Percentiles rank a stretch among this genome's conserved stretches.
Evolutionary conservation across 2,797 vertebrate species (phyloP).

Genomic region (Notamacropus eugenii): DNA sequence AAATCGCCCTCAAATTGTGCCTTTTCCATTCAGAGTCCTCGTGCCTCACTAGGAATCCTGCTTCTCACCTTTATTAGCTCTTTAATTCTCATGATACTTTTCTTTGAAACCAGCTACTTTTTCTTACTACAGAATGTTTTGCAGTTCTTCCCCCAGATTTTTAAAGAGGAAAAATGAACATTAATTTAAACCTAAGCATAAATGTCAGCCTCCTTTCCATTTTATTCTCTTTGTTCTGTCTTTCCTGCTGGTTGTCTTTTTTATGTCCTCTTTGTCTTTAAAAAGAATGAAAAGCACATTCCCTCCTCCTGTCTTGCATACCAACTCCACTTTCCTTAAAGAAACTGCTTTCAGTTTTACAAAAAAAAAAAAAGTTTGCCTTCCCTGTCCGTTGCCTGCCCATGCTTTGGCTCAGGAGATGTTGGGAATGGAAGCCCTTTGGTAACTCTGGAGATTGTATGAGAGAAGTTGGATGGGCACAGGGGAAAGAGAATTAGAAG

Average conservation of each 20-base stretch:
- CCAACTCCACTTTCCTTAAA: background rate
- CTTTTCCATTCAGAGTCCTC: background rate
- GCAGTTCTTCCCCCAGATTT: background rate
- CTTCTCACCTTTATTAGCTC: background rate
- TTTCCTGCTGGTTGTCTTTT: background rate
- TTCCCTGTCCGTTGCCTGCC: background rate
- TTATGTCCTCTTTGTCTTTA: background rate
- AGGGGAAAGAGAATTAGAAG: background rate
- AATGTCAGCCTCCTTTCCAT: background rate
- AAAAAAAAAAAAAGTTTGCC: background rate
- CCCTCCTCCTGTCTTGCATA: background rate
- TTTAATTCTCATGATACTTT: constrained; percentile 13
- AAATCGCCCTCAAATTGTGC: background rate
- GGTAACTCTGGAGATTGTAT: background rate
- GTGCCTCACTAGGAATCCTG: background rate
- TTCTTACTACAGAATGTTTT: background rate
- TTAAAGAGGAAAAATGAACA: background rate
- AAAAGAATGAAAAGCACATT: background rate
- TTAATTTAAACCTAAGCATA: background rate
- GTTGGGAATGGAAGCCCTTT: background rate
- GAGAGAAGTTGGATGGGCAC: background rate
- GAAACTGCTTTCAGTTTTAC: background rate
- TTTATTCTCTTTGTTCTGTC: background rate
- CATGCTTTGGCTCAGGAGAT: background rate
- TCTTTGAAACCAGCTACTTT: background rate